Base-by-base conservation (phyloP, 2,113 vertebrate species). In the Hemiscyllium ocellatum region DNA sequence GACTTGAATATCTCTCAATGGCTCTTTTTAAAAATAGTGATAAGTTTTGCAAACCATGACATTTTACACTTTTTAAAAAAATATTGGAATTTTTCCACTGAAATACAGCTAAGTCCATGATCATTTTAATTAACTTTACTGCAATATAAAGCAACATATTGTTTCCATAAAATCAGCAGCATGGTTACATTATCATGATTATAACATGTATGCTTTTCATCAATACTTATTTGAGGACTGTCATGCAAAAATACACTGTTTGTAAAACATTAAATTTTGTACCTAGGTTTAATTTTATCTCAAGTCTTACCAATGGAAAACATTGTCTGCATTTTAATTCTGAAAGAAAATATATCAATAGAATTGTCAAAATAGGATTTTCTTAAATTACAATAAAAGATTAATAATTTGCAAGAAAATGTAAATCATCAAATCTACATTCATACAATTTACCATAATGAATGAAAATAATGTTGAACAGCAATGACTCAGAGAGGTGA, bases 391-490 rank as follows among this genome's bases (percentile, higher is more conserved):
- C 2, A 70, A 70, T 37, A 26, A 26, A 50, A 50, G 29, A 6
- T 42, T 4, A 95, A 52, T 95, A 72, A 72, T 70, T 47, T 66
- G 61, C 66, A 22, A 66, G 89, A 66, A 91, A 66, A 50, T 50
- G 72, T 72, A 95, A 94, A 95, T 8, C 68, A 29, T 42, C 47
- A 19, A 52, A 42, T 47, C 5, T 52, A 72, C 65, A 95, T 26
- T 26, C 24, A 47, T 4, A 94, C 42, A 95, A 95, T 29, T 2
- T 33, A 19, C 91, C 19, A 13, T 52, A 70, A 95, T 72, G 72
- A 95, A 52, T 95, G 72, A 72, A 95, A 72, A 68, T 72, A 72
- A 72, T 22, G 72, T 95, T 95, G 29, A 50, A 22, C 72, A 29
- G 93, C 47, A 52, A 52, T 72, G 24, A 95, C 24, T 72, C 13